Conservation (phyloP, 2,113 vertebrate genomes). For the Epinephelus moara region DNA sequence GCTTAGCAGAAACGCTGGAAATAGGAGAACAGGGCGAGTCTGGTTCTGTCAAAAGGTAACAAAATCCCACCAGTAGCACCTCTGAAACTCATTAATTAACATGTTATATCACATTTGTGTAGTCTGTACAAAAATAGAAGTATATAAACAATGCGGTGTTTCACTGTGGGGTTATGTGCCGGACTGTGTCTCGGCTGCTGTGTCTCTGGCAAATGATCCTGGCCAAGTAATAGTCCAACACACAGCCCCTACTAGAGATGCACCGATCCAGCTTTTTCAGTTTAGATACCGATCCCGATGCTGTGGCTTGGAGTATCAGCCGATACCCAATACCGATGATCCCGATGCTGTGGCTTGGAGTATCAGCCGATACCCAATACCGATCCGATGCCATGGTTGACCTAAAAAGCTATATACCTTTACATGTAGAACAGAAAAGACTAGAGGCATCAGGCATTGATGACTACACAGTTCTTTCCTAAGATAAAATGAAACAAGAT, state of each 20-base stretch:
- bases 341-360: too few species aligned
- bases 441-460: too few species aligned
- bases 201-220: background rate
- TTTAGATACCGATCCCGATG: too few species aligned
- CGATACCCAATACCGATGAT: too few species aligned
- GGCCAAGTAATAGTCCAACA: background rate
- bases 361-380: too few species aligned
- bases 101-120: background rate
- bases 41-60: background rate
- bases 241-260: background rate
- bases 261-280: too few species aligned
- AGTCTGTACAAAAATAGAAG: background rate
- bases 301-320: too few species aligned
- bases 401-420: too few species aligned
- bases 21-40: background rate
- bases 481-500: too few species aligned
- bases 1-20: background rate
- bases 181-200: background rate
- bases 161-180: background rate
- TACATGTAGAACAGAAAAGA: too few species aligned
- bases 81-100: background rate
- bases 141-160: background rate
- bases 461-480: too few species aligned
- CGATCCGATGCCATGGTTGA: too few species aligned
- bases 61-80: background rate